Percentiles rank a stretch among this genome's conserved stretches.
Conservation (phyloP, 2,113 vertebrate genomes). For the Rutilus rutilus region DNA sequence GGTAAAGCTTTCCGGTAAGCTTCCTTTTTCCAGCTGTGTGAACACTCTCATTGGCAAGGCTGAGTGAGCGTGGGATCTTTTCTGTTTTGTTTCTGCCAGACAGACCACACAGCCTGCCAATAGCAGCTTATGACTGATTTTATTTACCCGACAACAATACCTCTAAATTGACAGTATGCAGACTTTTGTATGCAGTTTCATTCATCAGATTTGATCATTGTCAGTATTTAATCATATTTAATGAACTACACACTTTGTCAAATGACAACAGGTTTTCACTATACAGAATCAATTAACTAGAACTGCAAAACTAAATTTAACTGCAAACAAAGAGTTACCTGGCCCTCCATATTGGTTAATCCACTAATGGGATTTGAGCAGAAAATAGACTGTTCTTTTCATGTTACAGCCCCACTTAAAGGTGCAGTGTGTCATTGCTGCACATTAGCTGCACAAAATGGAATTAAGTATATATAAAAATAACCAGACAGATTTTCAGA, state of each 20-base stretch:
- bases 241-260: background rate
- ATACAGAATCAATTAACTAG: background rate
- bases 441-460: slow-evolving; percentile 41
- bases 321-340: slow-evolving; percentile 61
- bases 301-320: background rate
- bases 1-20: background rate
- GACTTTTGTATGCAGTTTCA: background rate
- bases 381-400: slow-evolving; percentile 72
- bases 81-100: background rate
- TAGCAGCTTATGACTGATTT: slow-evolving; percentile 2
- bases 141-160: background rate
- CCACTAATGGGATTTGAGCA: slow-evolving; percentile 76
- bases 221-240: background rate
- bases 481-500: background rate
- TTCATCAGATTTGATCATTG: background rate
- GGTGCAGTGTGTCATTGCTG: slow-evolving; percentile 67
- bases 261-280: background rate
- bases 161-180: background rate
- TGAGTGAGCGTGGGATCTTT: background rate
- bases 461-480: background rate
- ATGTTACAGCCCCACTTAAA: slow-evolving; percentile 61
- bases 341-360: slow-evolving; percentile 70
- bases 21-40: background rate
- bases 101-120: slow-evolving; percentile 9
- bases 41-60: background rate